A percentile compares a stretch with the other conserved stretches of the same genome.
Evolutionary conservation across 2,888 invertebrate genomes (phyloP).

Genomic region (Blastobasis lacticolella): DNA sequence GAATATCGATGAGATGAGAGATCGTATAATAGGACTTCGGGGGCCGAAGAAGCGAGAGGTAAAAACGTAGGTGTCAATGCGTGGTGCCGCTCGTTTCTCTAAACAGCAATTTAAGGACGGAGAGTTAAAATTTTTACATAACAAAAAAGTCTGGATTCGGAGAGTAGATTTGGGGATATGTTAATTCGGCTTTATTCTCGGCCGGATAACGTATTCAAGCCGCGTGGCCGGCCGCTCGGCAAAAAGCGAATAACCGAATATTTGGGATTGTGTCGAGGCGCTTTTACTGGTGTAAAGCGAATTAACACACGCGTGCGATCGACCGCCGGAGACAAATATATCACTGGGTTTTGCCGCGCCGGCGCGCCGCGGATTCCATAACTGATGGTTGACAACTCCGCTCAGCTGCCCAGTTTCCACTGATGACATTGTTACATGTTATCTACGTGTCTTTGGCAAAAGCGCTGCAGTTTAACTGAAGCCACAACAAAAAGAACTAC

Average conservation of each 20-base stretch:
- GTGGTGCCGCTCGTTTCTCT: constrained; percentile 29
- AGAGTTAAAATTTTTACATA: constrained; percentile 48
- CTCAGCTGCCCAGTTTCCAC: too few species aligned
- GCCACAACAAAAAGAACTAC: too few species aligned
- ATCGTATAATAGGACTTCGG: constrained; percentile 48
- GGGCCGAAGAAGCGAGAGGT: constrained; percentile 36
- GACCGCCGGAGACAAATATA: constrained; percentile 24
- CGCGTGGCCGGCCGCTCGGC: constrained; percentile 36
- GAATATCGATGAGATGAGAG: constrained; percentile 62
- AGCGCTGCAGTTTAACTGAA: too few species aligned
- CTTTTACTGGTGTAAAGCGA: constrained; percentile 51
- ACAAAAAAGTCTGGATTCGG: constrained; percentile 47
- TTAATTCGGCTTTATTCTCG: constrained; percentile 53
- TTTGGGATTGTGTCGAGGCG: constrained; percentile 53
- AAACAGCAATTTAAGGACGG: constrained; percentile 50
- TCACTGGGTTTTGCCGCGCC: constrained; percentile 28
- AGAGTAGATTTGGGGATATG: constrained; percentile 49
- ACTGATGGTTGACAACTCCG: constrained; percentile 4
- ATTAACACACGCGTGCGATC: constrained; percentile 37
- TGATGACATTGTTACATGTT: too few species aligned
- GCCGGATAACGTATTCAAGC: constrained; percentile 47
- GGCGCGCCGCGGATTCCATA: constrained; percentile 4
- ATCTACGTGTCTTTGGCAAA: too few species aligned
- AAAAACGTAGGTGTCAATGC: constrained; percentile 64
- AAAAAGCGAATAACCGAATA: constrained; percentile 56